Base-by-base conservation (phyloP, 2,113 vertebrate genomes). In the Mirounga angustirostris region DNA sequence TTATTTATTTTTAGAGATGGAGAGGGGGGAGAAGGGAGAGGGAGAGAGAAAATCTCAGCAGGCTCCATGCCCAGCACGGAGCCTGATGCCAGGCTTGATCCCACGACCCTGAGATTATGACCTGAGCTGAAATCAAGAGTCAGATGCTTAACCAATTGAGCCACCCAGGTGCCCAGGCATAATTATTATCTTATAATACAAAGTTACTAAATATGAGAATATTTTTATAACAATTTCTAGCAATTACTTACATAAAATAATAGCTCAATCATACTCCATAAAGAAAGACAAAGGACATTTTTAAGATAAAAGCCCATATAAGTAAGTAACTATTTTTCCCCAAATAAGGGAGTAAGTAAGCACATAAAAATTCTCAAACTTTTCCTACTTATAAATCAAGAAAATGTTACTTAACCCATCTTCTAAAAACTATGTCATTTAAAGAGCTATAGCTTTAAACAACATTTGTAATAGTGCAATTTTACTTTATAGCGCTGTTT, bases 191-290 rank as follows among this genome's bases (percentile, higher is more conserved):
- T 98, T 96, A 80, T 2, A 93, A 73, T 56, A 33, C 58, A 98
- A 98, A n/a, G 91, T 40, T 80, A 98, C 59, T 87, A 98, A 80
- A 78, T 91, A 56, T 74, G 54, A 97, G 28, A 73, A 94, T 11
- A 97, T 97, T 97, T 97, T 92, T 56, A 94, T 95, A 98, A 79
- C 10, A 71, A 93, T 94, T 97, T 98, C 94, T 56, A 80, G 16
- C 67, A 98, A 98, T 71, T 96, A 91, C 59, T 86, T 85, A 96
- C 86, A 94, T 97, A 98, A 98, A 98, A 98, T 94, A 97, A 22
- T 59, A 95, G 89, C 18, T 96, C 91, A 96, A 36, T 95, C 97
- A 97, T 63, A 94, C 6, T 46, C 40, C 36, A 98, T 87, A 67
- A 96, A 61, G 26, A 69, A 63, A 91, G n/a, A 73, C 16, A 63